Percentiles rank a stretch among this genome's conserved stretches.
Conservation (phyloP, 1,140 invertebrate species). For the Leptopilina clavipes region DNA sequence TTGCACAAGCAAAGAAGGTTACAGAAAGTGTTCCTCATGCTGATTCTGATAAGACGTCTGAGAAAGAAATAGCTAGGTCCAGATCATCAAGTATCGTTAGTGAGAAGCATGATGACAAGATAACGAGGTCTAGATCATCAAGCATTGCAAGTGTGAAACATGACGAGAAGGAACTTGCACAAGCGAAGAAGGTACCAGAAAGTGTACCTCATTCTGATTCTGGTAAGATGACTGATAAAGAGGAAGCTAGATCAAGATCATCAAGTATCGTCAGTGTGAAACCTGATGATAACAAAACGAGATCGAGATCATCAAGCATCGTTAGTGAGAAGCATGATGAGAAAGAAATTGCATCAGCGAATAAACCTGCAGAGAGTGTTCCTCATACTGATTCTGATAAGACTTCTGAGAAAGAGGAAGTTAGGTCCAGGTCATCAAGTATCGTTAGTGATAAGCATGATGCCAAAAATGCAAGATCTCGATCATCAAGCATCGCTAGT, state of each 20-base stretch:
- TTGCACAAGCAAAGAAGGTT: too few species aligned
- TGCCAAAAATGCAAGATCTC: slow-evolving; percentile 14
- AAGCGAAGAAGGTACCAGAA: background rate
- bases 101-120: slow-evolving; percentile 33
- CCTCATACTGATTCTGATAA: slow-evolving; percentile 21
- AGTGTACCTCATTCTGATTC: slow-evolving; percentile 34
- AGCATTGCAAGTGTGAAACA: slow-evolving; percentile 34
- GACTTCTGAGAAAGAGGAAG: slow-evolving; percentile 30
- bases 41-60: background rate
- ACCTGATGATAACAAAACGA: too few species aligned
- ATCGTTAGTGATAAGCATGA: slow-evolving; percentile 34
- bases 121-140: slow-evolving; percentile 15
- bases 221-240: too few species aligned
- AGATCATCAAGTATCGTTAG: slow-evolving; percentile 49
- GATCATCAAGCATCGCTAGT: slow-evolving; percentile 37
- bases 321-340: background rate
- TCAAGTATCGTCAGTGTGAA: slow-evolving; percentile 41
- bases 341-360: background rate
- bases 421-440: slow-evolving; percentile 49
- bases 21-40: slow-evolving; percentile 32
- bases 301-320: slow-evolving; percentile 47
- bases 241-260: slow-evolving; percentile 31
- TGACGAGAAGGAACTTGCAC: too few species aligned
- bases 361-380: slow-evolving; percentile 26
- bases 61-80: slow-evolving; percentile 41